Conservation (phyloP, 2,888 invertebrate genomes). For the Pimpla rufipes region DNA sequence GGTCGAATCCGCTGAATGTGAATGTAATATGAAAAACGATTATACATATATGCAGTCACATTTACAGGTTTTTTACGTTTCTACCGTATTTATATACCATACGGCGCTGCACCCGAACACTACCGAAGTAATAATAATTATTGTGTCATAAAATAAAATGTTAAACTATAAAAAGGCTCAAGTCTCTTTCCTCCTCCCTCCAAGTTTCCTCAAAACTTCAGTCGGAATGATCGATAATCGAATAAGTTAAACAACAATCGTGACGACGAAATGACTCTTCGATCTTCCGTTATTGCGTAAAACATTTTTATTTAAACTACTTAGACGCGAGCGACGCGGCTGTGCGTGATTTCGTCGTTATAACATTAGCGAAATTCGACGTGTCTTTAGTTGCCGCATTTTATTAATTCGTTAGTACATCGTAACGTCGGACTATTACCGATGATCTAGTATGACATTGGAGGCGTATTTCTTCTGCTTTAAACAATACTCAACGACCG, state of each 20-base stretch:
- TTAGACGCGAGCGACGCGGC: constrained; percentile 44
- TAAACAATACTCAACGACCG: constrained; percentile 92
- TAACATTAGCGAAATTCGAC: constrained; percentile 29
- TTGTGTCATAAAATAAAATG: constrained; percentile 82
- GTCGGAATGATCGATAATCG: not conserved
- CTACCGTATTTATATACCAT: constrained; percentile 83
- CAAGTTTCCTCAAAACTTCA: not conserved
- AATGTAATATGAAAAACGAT: constrained; percentile 67
- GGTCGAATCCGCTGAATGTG: constrained; percentile 68
- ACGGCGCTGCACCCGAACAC: constrained; percentile 80
- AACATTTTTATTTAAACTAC: constrained; percentile 43
- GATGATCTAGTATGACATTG: constrained; percentile 81
- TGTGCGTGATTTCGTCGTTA: constrained; percentile 27
- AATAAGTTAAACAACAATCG: not conserved
- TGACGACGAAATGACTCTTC: not conserved
- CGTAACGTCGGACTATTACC: constrained; percentile 57
- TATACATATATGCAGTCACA: constrained; percentile 75
- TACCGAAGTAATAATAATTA: constrained; percentile 80
- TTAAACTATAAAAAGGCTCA: constrained; percentile 57
- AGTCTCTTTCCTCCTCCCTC: not conserved
- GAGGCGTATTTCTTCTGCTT: constrained; percentile 83
- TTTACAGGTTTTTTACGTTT: constrained; percentile 83
- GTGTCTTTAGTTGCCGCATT: constrained; percentile 41
- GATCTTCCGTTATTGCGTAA: constrained; percentile 4
- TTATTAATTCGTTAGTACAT: constrained; percentile 48